Evolutionary conservation across 2,888 invertebrate species (phyloP), one percentile per base, ranked within the genome.

Genomic region (Sussaba pulchella): DNA sequence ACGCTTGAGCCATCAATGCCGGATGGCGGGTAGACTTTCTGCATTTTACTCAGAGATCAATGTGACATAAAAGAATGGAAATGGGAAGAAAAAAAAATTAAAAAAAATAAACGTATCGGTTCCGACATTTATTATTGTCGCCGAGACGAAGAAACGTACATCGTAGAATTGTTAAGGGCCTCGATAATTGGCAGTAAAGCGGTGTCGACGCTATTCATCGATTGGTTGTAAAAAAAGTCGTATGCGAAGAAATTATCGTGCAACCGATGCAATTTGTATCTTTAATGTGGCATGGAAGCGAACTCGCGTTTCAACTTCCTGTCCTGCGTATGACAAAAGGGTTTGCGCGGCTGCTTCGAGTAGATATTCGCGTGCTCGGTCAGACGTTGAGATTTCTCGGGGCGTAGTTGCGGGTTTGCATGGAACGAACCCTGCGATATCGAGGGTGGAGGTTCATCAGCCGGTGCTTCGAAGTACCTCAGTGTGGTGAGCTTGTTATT

Each of bases 391-490:
- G 66, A 47, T 19, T 21, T 64, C 45, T 45, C 63, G n/a, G n/a
- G 63, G 45, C 26, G 47, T 47, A 41, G 41, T 43, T n/a, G n/a
- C n/a, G n/a, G n/a, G n/a, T n/a, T n/a, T n/a, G n/a, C n/a, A n/a
- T n/a, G 1, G 86, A 86, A 52, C 45, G 81, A 3, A 78, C 85
- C 1, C 69, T 87, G 2, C 47, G 84, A 3, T 87, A 88, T 21
- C 39, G n/a, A n/a, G n/a, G n/a, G n/a, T n/a, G n/a, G n/a, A n/a
- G n/a, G n/a, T n/a, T n/a, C n/a, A n/a, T n/a, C n/a, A n/a, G n/a
- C n/a, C n/a, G 21, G 61, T 61, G 12, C 61, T 61, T 61, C 61
- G 61, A n/a, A 41, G n/a, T n/a, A n/a, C n/a, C 39, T 12, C 24
- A 19, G 17, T 14, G 14, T 45, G 31, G 2, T 26, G 17, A 14